These are phyloP conservation scores for Tetheella fluctuosa DNA, from an alignment of 2,888 invertebrate species.

Conservation along the genomic window DNA sequence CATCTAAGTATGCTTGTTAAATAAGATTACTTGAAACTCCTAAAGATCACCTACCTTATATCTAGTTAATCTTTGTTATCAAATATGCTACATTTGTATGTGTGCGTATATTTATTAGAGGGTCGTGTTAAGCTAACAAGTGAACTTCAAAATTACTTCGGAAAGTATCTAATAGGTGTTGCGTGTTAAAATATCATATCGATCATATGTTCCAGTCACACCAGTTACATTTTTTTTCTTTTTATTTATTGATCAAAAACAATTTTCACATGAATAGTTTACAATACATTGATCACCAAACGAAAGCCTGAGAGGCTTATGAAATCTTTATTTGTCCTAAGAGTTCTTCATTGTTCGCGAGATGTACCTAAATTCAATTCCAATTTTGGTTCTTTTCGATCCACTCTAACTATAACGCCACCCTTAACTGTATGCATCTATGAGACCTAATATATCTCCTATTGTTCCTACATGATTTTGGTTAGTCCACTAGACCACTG, in stretches of 20 bases:
- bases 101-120: too few species aligned
- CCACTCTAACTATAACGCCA: not conserved
- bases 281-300: too few species aligned
- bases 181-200: conserved; percentile 14
- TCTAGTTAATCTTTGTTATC: too few species aligned
- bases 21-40: too few species aligned
- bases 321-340: not conserved
- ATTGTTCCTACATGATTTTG: not conserved
- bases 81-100: conserved; percentile 21
- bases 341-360: not conserved
- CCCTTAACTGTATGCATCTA: not conserved
- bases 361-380: conserved; percentile 14
- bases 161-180: conserved; percentile 35
- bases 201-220: conserved; percentile 23
- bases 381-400: not conserved
- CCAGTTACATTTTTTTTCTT: too few species aligned
- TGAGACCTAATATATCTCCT: not conserved
- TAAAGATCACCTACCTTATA: not conserved
- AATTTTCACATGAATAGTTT: too few species aligned
- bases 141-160: conserved; percentile 23
- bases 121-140: conserved; percentile 29
- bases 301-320: too few species aligned
- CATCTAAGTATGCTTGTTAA: not conserved
- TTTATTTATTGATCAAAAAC: too few species aligned
- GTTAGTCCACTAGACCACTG: not conserved